These are phyloP conservation scores for Melanotaenia nigrans DNA, from an alignment of 2,797 vertebrate species.

Conservation along the genomic window DNA sequence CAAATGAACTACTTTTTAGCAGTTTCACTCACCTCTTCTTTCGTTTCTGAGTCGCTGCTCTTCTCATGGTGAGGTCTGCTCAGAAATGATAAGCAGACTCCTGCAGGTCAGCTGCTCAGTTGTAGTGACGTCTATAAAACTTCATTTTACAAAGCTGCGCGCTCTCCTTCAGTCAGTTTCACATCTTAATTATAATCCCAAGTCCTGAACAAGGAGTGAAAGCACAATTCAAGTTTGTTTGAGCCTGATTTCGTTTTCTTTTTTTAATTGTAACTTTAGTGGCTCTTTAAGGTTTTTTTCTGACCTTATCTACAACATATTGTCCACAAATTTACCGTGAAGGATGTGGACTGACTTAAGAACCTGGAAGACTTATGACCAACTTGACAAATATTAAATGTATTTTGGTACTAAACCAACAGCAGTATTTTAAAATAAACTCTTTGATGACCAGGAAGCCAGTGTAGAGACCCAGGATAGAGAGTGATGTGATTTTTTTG, in stretches of 20 bases:
- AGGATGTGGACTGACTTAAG: not conserved
- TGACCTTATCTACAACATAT: too few species aligned
- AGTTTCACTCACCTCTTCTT: constrained; percentile 17
- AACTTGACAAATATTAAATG: not conserved
- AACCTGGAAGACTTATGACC: not conserved
- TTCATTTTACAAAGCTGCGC: not conserved
- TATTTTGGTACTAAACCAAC: not conserved
- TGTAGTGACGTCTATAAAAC: not conserved
- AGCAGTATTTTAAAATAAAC: too few species aligned
- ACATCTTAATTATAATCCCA: not conserved
- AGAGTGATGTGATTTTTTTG: too few species aligned
- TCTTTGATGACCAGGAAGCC: too few species aligned
- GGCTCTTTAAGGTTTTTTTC: too few species aligned
- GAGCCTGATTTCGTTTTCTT: not conserved
- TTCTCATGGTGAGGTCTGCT: constrained; percentile 30
- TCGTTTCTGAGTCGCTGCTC: not conserved
- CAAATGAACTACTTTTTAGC: not conserved
- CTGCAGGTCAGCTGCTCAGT: not conserved
- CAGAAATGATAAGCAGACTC: constrained; percentile 35
- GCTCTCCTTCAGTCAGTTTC: not conserved
- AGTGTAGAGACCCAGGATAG: too few species aligned
- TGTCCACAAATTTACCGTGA: too few species aligned
- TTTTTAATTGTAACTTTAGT: not conserved
- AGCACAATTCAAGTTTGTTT: not conserved
- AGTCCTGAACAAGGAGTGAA: not conserved